Evolutionary conservation across 2,113 vertebrate genomes (phyloP), one percentile per base, ranked within the genome.

Genomic region (Notarius lentiginosus): DNA sequence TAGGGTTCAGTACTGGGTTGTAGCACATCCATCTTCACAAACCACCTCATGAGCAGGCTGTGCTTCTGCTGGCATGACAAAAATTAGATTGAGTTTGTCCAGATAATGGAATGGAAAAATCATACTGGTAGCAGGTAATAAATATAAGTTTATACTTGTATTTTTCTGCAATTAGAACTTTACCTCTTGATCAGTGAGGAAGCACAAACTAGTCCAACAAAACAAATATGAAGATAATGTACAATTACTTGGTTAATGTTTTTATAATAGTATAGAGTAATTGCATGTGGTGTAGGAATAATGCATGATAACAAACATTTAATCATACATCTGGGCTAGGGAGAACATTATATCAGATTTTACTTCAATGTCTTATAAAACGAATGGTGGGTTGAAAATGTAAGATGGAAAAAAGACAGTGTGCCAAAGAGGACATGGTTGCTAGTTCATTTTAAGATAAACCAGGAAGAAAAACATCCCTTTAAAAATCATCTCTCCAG

Each of bases 401-500:
- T 15, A n/a, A 18, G 15, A 30, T 24, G 10, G n/a, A 79, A 76
- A 51, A 79, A 55, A 27, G 6, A 55, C 24, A 55, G 14, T 79
- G 12, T 55, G 55, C 55, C 17, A 80, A 91, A 93, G 91, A 93
- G 91, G 90, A 88, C 87, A 89, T 27, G 7, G 82, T 86, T 88
- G 89, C 90, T 92, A 93, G 91, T 87, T 87, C 90, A 90, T 91
- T 92, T 9, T 61, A 22, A 80, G 17, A 61, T 80, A 80, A 61
- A 61, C 27, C 41, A 80, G 89, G 86, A 92, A 93, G 90, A 93
- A 91, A 92, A 92, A 92, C 56, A 82, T 82, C 91, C 90, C 91
- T 90, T 91, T 92, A 91, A 94, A 93, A 93, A 91, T 91, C 92
- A 93, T 91, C 93, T 94, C 91, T 92, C 86, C 83, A 60, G 82